A percentile compares a stretch with the other conserved stretches of the same genome.
phyloP scores from a whole-genome alignment of 2,797 vertebrate genomes.

The Halcyon badia region DNA sequence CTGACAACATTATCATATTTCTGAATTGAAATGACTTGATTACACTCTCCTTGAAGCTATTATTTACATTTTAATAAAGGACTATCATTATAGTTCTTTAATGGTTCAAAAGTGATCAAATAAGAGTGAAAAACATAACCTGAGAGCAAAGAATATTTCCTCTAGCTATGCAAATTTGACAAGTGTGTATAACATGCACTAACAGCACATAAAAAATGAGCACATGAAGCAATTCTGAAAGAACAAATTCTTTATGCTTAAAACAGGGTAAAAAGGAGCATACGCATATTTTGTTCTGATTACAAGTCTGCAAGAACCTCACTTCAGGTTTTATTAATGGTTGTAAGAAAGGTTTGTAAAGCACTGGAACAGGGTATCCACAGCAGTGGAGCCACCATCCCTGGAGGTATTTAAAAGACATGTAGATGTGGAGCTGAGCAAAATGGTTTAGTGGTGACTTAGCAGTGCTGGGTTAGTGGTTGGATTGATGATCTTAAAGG shows the following conservation, averaged over 20 bases:
- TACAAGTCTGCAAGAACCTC: neutral
- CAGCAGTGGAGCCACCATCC: neutral
- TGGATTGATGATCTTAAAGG: neutral
- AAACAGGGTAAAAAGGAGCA: neutral
- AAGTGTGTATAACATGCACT: neutral
- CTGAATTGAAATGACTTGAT: neutral
- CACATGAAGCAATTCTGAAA: neutral
- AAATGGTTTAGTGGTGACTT: neutral
- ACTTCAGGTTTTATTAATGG: neutral
- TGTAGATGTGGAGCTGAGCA: neutral
- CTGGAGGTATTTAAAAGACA: neutral
- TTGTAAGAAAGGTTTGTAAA: neutral
- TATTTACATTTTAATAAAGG: conserved; percentile 48
- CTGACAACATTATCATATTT: conserved; percentile 11
- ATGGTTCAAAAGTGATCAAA: neutral
- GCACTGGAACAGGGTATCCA: neutral
- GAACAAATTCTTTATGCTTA: neutral
- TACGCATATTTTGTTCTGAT: neutral
- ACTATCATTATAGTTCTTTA: conserved; percentile 2
- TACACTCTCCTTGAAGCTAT: conserved; percentile 23
- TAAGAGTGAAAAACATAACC: neutral
- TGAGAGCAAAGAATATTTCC: neutral
- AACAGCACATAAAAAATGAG: neutral
- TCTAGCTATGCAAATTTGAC: neutral
- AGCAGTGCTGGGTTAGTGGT: neutral